Evolutionary conservation across 2,113 vertebrate genomes (phyloP).

Genomic region (Falcunculus frontatus): DNA sequence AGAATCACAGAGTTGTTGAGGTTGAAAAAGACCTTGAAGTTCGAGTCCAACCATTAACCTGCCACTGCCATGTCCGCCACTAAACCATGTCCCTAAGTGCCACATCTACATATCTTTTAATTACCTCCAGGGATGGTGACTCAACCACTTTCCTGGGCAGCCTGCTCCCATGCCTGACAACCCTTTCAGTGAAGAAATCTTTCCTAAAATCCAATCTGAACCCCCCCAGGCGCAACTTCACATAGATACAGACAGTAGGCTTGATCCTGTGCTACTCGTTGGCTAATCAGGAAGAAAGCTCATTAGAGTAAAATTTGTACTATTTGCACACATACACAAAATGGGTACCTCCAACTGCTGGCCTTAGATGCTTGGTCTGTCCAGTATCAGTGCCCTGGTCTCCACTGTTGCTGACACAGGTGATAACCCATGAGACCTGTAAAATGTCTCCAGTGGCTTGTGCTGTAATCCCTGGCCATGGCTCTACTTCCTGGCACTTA

Average conservation of each 20-base stretch:
- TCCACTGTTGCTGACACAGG: background rate
- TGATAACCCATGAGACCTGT: background rate
- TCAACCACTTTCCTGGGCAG: background rate
- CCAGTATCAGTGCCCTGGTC: background rate
- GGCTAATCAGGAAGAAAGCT: background rate
- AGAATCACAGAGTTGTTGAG: background rate
- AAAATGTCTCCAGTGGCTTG: background rate
- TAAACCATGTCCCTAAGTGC: background rate
- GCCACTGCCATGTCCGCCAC: background rate
- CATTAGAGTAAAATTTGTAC: background rate
- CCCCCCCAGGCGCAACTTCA: rapidly evolving
- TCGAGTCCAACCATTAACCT: background rate
- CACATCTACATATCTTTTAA: background rate
- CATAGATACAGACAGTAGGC: background rate
- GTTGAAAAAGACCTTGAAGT: background rate
- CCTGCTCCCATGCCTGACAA: background rate
- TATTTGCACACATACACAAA: background rate
- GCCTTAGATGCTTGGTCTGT: background rate
- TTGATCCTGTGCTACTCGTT: background rate
- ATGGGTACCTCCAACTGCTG: background rate
- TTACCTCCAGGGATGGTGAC: background rate
- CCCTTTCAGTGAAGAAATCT: background rate
- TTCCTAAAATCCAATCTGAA: background rate
- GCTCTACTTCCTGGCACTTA: background rate
- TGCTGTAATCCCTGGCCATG: background rate